Base-by-base conservation (phyloP, 2,888 invertebrate species). In the Pseudeuparius sepicola region DNA sequence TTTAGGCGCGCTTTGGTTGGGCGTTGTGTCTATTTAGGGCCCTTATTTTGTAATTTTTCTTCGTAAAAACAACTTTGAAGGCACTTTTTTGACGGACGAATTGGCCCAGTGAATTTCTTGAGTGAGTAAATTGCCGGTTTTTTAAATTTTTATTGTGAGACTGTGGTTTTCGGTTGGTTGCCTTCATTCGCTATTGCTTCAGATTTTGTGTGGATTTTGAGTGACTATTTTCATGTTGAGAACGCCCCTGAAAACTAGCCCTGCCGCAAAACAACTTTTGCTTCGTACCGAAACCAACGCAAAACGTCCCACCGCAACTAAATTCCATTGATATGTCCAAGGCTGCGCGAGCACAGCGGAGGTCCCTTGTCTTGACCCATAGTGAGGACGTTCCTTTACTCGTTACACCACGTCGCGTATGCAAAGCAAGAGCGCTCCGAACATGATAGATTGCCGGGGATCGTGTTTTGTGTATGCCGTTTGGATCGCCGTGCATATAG, bases 31-130 rank as follows among this genome's bases (percentile, higher is more conserved):
- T 86, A 85, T 85, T 79, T 78, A 79, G 85, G 85, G 85, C 83
- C 85, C 78, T 71, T 75, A 58, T 52, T 73, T 73, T 75, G 73
- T 73, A 74, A 71, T 75, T 77, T 75, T 71, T 73, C 76, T 75
- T 77, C 74, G 78, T 79, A 81, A 79, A 84, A 85, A 84, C 78
- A 82, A 82, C 74, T 77, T 74, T 81, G 86, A 86, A 86, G 86
- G 86, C 86, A 86, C 86, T 85, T 86, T 85, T 86, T 77, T 78
- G 80, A 79, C 84, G 85, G 86, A 86, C 86, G 84, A 81, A 76
- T 75, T 78, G 85, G 85, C 84, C 85, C 84, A 81, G 78, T 79
- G 78, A 70, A 67, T 70, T 71, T 72, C 70, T 73, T 71, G 71
- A 71, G 68, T 68, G 68, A 65, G 64, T 49, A 61, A 60, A 61